These are phyloP conservation scores for Perdita meconis DNA, from an alignment of 2,888 invertebrate species.

Conservation along the genomic window DNA sequence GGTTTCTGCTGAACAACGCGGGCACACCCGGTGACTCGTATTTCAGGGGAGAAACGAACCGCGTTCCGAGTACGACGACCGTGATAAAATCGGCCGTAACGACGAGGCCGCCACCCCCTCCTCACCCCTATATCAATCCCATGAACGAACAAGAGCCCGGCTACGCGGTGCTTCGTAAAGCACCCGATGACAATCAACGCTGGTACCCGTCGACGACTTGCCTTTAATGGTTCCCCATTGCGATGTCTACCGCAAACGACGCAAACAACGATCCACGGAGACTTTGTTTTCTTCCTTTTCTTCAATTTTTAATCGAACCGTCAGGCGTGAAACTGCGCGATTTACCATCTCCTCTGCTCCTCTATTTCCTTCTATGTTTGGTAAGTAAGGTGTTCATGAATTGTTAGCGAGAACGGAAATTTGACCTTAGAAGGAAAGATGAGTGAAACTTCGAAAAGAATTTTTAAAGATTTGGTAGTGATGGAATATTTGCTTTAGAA, in stretches of 20 bases:
- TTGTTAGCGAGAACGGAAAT: no score
- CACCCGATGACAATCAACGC: slow-evolving; percentile 61
- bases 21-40: slow-evolving; percentile 69
- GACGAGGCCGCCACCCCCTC: slow-evolving; percentile 44
- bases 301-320: slow-evolving; percentile 44
- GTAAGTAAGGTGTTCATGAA: no score
- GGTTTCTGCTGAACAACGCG: slow-evolving; percentile 61
- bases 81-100: slow-evolving; percentile 72
- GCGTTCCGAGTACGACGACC: slow-evolving; percentile 58
- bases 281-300: neutral
- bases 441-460: no score
- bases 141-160: slow-evolving; percentile 61
- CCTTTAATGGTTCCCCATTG: slow-evolving; percentile 61
- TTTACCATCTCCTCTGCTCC: no score
- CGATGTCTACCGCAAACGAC: slow-evolving; percentile 41
- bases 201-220: slow-evolving; percentile 53
- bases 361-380: no score
- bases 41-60: slow-evolving; percentile 70
- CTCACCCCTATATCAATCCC: slow-evolving; percentile 65
- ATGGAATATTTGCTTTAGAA: no score
- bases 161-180: slow-evolving; percentile 61
- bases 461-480: no score
- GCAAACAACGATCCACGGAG: slow-evolving; percentile 17
- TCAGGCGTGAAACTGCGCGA: slow-evolving; percentile 12
- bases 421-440: no score